Percentiles rank a stretch among this genome's conserved stretches.
Evolutionary conservation across 92 coral and sea anemone genomes (phyloP).

Genomic region (Umimayanthus chanpuru): DNA sequence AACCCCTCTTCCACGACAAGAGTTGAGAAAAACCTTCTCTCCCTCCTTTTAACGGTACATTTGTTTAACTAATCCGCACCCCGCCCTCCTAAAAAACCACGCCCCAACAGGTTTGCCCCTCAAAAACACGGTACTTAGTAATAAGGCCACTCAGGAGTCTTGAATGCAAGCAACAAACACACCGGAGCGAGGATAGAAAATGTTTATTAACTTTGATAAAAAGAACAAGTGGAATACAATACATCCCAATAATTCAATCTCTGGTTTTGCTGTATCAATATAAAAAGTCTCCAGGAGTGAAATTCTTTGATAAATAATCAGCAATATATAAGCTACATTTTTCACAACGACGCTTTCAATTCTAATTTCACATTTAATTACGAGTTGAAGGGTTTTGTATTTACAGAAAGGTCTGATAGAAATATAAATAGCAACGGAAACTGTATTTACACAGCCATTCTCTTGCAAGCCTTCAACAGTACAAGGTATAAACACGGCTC

Average conservation of each 20-base stretch:
- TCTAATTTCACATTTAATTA: conserved; percentile 3
- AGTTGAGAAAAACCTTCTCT: too few species aligned
- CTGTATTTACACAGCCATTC: conserved; percentile 16
- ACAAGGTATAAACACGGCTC: background rate
- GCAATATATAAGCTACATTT: conserved; percentile 35
- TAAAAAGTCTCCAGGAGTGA: conserved; percentile 33
- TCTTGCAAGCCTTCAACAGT: background rate
- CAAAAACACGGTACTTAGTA: background rate
- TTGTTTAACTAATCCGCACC: too few species aligned
- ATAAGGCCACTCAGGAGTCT: too few species aligned
- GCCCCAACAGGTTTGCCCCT: too few species aligned
- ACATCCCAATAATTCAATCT: conserved; percentile 38
- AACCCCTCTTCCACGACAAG: too few species aligned
- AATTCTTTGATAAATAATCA: conserved; percentile 44
- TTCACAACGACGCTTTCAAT: conserved; percentile 8
- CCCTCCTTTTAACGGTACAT: too few species aligned
- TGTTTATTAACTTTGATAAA: conserved; percentile 46
- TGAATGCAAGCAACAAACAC: background rate
- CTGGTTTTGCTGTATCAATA: conserved; percentile 38
- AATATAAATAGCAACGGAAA: conserved; percentile 30
- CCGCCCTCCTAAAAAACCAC: too few species aligned
- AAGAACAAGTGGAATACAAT: conserved; percentile 42
- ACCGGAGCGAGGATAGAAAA: conserved; percentile 25
- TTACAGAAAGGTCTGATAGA: conserved; percentile 30
- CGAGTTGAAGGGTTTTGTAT: conserved; percentile 20